Evolutionary conservation across 2,888 invertebrate genomes (phyloP).

Genomic region (Portevinia maculata): DNA sequence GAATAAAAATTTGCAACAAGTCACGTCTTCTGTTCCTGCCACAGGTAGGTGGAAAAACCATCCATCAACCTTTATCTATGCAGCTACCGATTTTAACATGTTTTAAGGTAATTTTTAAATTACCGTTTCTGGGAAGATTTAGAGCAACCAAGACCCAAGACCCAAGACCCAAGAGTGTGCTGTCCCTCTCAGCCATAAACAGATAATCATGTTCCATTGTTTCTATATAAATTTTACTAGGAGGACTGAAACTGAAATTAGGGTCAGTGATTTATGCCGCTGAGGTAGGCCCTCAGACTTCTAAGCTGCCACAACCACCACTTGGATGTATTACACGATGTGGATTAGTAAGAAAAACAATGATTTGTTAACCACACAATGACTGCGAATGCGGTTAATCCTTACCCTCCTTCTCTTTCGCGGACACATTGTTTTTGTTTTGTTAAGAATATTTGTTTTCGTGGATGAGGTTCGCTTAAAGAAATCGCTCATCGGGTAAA

Average conservation of each 20-base stretch:
- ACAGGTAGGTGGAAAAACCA: background rate
- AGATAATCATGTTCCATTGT: slow-evolving; percentile 71
- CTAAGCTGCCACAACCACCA: slow-evolving; percentile 56
- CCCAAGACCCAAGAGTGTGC: no score
- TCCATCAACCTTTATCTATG: background rate
- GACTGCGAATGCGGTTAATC: slow-evolving; percentile 70
- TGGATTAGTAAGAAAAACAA: slow-evolving; percentile 69
- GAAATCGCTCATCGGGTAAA: slow-evolving; percentile 28
- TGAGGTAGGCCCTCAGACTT: slow-evolving; percentile 38
- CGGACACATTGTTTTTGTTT: slow-evolving; percentile 23
- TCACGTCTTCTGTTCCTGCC: background rate
- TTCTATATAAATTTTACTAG: slow-evolving; percentile 54
- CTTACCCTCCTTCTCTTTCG: slow-evolving; percentile 56
- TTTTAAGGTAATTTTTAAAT: slow-evolving; percentile 26
- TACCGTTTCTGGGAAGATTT: slow-evolving; percentile 50
- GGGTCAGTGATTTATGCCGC: slow-evolving; percentile 70
- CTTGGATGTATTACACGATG: slow-evolving; percentile 62
- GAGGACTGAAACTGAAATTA: slow-evolving; percentile 63
- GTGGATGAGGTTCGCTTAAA: slow-evolving; percentile 26
- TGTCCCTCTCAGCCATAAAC: slow-evolving; percentile 44
- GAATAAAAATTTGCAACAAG: slow-evolving; percentile 56
- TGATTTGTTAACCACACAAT: slow-evolving; percentile 68
- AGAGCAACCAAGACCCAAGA: slow-evolving; percentile 47
- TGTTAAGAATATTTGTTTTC: slow-evolving; percentile 37
- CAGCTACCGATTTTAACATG: background rate